Conservation (phyloP, 2,113 vertebrate genomes). For the Rhodinocichla rosea region DNA sequence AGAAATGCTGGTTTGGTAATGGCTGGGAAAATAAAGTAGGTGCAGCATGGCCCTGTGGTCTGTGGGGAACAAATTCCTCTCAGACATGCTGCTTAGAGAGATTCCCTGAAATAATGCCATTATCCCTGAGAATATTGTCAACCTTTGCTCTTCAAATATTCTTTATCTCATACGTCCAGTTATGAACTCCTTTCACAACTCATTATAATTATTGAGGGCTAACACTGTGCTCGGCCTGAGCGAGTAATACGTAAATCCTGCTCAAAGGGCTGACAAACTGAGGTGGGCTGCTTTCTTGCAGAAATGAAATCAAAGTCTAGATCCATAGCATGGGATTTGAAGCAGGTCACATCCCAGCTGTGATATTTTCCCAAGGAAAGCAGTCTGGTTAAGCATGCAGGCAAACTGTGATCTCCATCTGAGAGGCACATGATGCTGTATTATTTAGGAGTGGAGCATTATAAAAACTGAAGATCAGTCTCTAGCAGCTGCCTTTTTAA, state of each 20-base stretch:
- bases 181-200: slow-evolving; percentile 31
- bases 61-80: neutral
- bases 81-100: neutral
- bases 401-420: neutral
- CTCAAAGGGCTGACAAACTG: neutral
- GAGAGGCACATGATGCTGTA: neutral
- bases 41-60: neutral
- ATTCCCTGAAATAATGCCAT: neutral
- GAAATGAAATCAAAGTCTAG: slow-evolving; percentile 8
- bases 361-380: slow-evolving; percentile 44
- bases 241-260: neutral
- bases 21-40: neutral
- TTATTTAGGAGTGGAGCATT: neutral
- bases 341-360: slow-evolving; percentile 28
- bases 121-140: neutral
- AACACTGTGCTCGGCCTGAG: neutral
- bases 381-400: neutral
- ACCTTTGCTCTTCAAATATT: slow-evolving; percentile 20
- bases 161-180: neutral
- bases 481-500: neutral
- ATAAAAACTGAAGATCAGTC: neutral
- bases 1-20: neutral
- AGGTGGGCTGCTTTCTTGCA: neutral
- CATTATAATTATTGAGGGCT: slow-evolving; percentile 17
- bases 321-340: neutral